Evolutionary conservation across 2,888 invertebrate genomes (phyloP).

Genomic region (Lutraria lutraria): DNA sequence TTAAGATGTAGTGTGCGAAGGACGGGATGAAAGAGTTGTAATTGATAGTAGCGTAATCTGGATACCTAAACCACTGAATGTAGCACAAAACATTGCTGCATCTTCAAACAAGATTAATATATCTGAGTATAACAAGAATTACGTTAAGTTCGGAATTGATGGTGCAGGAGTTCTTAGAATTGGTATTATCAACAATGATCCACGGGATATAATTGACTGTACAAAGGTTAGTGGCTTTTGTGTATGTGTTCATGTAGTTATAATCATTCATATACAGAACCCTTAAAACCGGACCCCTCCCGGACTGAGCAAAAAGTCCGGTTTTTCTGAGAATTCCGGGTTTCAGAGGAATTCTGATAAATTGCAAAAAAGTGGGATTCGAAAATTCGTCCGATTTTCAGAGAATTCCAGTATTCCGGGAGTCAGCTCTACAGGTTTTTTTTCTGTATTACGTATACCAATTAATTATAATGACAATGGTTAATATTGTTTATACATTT

Average conservation of each 20-base stretch:
- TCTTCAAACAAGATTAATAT: background rate
- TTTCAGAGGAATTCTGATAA: too few relatives aligned
- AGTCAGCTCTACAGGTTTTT: too few relatives aligned
- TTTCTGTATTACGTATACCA: too few relatives aligned
- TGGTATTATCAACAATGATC: conserved; percentile 1
- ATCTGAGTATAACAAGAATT: background rate
- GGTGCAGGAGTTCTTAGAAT: conserved; percentile 5
- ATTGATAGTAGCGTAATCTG: background rate
- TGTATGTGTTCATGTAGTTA: background rate
- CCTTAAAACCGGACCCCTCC: too few relatives aligned
- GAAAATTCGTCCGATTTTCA: too few relatives aligned
- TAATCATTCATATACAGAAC: background rate
- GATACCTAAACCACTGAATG: background rate
- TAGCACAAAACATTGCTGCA: background rate
- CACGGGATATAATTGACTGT: background rate
- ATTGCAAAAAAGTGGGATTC: too few relatives aligned
- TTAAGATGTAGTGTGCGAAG: background rate
- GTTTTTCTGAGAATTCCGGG: too few relatives aligned
- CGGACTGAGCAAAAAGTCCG: too few relatives aligned
- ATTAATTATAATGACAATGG: too few relatives aligned
- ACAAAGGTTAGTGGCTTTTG: background rate
- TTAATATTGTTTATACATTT: too few relatives aligned
- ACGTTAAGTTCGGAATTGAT: background rate
- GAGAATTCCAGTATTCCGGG: too few relatives aligned
- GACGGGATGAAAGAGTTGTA: background rate